Evolutionary conservation across 37 sponge, comb jelly and placozoan genomes (phyloP).

Genomic region (Ephydatia muelleri): DNA sequence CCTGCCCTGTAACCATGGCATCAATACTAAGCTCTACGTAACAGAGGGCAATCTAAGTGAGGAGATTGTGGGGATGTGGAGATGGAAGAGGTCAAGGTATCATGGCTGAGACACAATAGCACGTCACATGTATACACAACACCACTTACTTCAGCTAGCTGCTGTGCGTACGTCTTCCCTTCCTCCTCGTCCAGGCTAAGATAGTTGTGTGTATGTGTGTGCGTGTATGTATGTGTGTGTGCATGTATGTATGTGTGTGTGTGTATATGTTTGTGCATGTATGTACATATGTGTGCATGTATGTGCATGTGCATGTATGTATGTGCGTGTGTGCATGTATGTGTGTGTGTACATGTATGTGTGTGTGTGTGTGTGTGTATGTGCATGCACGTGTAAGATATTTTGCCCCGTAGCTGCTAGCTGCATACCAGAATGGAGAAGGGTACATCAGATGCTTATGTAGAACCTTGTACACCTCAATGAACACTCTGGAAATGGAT

Average conservation of each 20-base stretch:
- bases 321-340: not conserved
- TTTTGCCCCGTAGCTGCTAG: no score
- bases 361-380: no score
- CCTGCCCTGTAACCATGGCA: not conserved
- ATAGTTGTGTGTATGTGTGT: no score
- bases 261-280: no score
- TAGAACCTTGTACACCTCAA: constrained; percentile 46
- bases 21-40: constrained; percentile 33
- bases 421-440: constrained; percentile 52
- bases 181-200: constrained; percentile 26
- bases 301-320: not conserved
- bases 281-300: no score
- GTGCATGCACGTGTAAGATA: no score
- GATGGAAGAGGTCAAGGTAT: not conserved
- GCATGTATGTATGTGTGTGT: not conserved
- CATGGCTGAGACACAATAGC: not conserved
- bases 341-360: no score
- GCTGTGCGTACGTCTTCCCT: not conserved
- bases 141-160: constrained; percentile 33
- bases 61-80: not conserved
- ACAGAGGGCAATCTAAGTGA: constrained; percentile 36
- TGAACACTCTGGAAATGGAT: constrained; percentile 10
- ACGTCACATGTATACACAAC: not conserved
- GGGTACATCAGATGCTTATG: constrained; percentile 49
- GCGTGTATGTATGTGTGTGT: no score